phyloP scores from a whole-genome alignment of 2,113 vertebrate genomes.

The Nanorana parkeri region DNA sequence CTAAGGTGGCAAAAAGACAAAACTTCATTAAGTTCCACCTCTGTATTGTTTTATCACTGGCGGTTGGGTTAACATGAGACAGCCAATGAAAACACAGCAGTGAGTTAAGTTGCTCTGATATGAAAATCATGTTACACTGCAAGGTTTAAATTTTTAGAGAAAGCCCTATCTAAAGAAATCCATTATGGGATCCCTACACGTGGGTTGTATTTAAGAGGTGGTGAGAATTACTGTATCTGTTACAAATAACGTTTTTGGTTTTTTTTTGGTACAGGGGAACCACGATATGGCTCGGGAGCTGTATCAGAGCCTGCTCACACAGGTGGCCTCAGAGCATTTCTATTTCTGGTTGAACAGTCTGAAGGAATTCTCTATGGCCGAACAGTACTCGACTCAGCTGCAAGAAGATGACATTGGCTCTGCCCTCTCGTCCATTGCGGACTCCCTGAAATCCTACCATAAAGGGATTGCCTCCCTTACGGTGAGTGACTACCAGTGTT shows the following conservation, averaged over 20 bases:
- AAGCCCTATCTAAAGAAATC: no score
- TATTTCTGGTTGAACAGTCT: slow-evolving; percentile 98
- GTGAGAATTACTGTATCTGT: no score
- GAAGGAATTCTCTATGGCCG: slow-evolving; percentile 95
- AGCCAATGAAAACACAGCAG: no score
- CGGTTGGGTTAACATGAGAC: no score
- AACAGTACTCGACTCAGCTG: slow-evolving; percentile 87
- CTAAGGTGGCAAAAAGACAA: no score
- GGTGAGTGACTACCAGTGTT: slow-evolving; percentile 70
- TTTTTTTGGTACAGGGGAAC: slow-evolving; percentile 80
- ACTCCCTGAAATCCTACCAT: slow-evolving; percentile 92
- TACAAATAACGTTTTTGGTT: not conserved
- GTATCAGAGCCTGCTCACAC: slow-evolving; percentile 92
- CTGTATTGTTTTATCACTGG: no score
- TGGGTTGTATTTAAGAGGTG: no score
- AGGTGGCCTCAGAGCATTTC: slow-evolving; percentile 96
- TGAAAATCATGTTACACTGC: no score
- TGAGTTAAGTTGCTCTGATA: no score
- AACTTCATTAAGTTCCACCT: no score
- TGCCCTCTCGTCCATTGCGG: slow-evolving; percentile 89
- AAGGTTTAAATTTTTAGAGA: no score
- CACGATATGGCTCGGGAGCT: slow-evolving; percentile 95
- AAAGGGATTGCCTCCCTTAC: slow-evolving; percentile 96
- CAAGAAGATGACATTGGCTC: slow-evolving; percentile 88
- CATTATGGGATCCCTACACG: no score